These are phyloP conservation scores for Cryptotis parvus DNA, from an alignment of 2,113 vertebrate species.

Conservation along the genomic window DNA sequence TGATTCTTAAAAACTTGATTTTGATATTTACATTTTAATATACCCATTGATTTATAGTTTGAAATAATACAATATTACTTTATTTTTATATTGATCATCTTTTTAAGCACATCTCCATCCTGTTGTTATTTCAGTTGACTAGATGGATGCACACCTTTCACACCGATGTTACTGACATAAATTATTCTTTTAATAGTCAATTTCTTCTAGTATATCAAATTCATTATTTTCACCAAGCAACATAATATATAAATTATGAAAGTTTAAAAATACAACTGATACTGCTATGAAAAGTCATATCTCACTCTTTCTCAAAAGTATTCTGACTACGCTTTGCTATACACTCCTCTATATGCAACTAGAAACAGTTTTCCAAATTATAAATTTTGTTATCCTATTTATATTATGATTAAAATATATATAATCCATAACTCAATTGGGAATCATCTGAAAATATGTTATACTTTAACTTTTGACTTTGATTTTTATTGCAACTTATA, in stretches of 20 bases:
- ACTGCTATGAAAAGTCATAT: not conserved
- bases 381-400: not conserved
- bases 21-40: not conserved
- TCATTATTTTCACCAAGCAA: not conserved
- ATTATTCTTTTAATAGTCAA: not conserved
- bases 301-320: not conserved
- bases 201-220: not conserved
- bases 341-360: not conserved
- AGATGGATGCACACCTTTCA: not conserved
- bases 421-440: not conserved
- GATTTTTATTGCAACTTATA: no score
- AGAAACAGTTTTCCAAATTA: not conserved
- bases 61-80: not conserved
- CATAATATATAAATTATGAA: not conserved
- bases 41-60: not conserved
- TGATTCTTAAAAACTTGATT: not conserved
- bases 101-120: not conserved
- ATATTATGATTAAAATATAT: not conserved
- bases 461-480: no score
- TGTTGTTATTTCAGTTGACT: not conserved
- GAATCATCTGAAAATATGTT: not conserved
- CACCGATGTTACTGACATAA: not conserved
- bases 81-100: not conserved
- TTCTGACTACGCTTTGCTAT: conserved; percentile 25
- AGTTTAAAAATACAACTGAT: not conserved